A percentile compares a stretch with the other conserved stretches of the same genome.
Evolutionary conservation across 2,888 invertebrate genomes (phyloP).

Genomic region (Drosophila mettleri): DNA sequence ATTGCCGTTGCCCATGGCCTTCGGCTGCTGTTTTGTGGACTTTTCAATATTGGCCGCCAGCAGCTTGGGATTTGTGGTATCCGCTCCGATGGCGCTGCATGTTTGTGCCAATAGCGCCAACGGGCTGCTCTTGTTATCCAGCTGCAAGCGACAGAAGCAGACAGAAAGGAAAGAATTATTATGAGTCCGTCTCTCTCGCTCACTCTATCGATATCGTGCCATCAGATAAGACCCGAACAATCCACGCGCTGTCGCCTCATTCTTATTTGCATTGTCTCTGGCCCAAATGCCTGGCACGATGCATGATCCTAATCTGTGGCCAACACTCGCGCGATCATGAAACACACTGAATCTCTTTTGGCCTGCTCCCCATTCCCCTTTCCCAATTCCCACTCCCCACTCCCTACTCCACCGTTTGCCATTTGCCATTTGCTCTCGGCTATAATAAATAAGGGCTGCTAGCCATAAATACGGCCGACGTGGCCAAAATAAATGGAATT

Average conservation of each 20-base stretch:
- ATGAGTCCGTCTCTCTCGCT: neutral
- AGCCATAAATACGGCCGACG: conserved; percentile 59
- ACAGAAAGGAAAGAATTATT: conserved; percentile 77
- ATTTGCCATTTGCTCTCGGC: conserved; percentile 9
- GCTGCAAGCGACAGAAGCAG: conserved; percentile 89
- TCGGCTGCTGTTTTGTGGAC: conserved; percentile 86
- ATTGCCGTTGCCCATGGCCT: conserved; percentile 75
- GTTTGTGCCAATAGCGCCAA: conserved; percentile 97
- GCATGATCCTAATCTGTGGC: conserved; percentile 47
- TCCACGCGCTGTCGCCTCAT: conserved; percentile 33
- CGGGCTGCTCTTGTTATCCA: conserved; percentile 99
- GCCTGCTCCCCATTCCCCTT: neutral
- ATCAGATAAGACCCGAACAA: conserved; percentile 48
- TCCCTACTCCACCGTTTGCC: neutral
- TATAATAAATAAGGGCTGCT: conserved; percentile 70
- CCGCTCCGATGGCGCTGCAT: conserved; percentile 98
- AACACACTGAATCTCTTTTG: conserved; percentile 20
- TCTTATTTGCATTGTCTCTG: conserved; percentile 35
- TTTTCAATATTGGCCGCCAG: conserved; percentile 91
- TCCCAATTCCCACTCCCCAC: neutral
- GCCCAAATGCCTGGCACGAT: conserved; percentile 56
- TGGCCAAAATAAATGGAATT: conserved; percentile 58
- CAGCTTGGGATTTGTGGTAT: conserved; percentile 92
- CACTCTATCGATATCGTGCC: conserved; percentile 62
- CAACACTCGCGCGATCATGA: conserved; percentile 53